Conservation (phyloP, 2,797 vertebrate species). For the Enteromius paludinosus region DNA sequence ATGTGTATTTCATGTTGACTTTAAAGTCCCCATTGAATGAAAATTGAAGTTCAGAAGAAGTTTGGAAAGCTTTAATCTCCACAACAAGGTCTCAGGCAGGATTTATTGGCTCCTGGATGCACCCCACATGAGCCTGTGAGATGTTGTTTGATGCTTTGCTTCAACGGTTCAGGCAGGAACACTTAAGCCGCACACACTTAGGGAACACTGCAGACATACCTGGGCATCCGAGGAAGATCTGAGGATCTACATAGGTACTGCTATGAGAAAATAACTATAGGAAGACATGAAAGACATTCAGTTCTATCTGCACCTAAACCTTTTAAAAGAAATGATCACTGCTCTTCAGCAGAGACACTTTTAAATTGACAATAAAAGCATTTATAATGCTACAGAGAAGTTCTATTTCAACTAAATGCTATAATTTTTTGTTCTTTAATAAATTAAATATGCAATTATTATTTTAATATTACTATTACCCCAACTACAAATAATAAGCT, state of each 20-base stretch:
- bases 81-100: slow-evolving; percentile 42
- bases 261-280: neutral
- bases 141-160: slow-evolving; percentile 25
- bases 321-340: neutral
- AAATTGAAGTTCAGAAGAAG: slow-evolving; percentile 18
- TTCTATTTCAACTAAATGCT: neutral
- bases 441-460: neutral
- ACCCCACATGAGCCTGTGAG: slow-evolving; percentile 29
- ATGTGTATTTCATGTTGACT: neutral
- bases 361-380: neutral
- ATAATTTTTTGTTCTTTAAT: too few relatives aligned
- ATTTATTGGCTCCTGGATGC: slow-evolving; percentile 25
- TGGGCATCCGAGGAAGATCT: slow-evolving; percentile 5
- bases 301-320: neutral
- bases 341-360: neutral
- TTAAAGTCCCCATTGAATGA: neutral
- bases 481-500: too few relatives aligned
- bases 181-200: neutral
- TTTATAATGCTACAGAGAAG: neutral
- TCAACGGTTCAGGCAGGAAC: neutral
- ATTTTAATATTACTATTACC: neutral
- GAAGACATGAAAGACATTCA: neutral
- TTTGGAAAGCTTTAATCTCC: slow-evolving; percentile 54
- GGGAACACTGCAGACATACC: neutral
- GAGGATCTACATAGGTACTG: neutral